A percentile compares a stretch with the other conserved stretches of the same genome.
Conservation (phyloP, 92 coral and sea anemone species). For the Parazoanthus swiftii region DNA sequence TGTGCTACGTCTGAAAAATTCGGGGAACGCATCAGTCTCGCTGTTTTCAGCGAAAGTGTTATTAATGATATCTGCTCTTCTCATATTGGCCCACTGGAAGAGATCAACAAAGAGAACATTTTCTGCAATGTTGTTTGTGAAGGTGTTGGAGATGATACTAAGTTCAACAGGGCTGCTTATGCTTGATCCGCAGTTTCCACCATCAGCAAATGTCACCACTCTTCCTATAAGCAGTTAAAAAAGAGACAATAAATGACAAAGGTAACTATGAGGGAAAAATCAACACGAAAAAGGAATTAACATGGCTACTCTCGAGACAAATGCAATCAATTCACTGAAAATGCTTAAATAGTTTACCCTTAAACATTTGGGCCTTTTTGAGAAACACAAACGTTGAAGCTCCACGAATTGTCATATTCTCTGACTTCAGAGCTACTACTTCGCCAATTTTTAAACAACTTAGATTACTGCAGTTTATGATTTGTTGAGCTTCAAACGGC, state of each 20-base stretch:
- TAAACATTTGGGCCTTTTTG: too few relatives aligned
- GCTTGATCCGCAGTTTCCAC: background rate
- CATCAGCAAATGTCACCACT: slow-evolving; percentile 35
- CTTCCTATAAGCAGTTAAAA: background rate
- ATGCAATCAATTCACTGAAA: too few relatives aligned
- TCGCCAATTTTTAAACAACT: too few relatives aligned
- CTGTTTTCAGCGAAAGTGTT: slow-evolving; percentile 51
- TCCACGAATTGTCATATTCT: too few relatives aligned
- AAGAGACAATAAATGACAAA: background rate
- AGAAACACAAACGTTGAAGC: too few relatives aligned
- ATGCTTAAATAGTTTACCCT: too few relatives aligned
- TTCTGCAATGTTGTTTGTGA: slow-evolving; percentile 32
- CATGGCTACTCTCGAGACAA: background rate
- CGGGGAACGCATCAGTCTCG: slow-evolving; percentile 39
- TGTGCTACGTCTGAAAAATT: slow-evolving; percentile 46
- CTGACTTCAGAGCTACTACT: too few relatives aligned
- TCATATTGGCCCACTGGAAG: slow-evolving; percentile 26
- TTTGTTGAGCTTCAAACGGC: too few relatives aligned
- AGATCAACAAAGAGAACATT: slow-evolving; percentile 48
- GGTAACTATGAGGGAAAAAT: background rate
- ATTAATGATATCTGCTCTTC: slow-evolving; percentile 33
- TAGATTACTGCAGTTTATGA: too few relatives aligned
- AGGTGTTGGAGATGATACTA: background rate
- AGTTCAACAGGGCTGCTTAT: slow-evolving; percentile 31
- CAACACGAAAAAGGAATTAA: background rate